phyloP scores from a whole-genome alignment of 2,797 vertebrate species.

The Distichodus sexfasciatus region DNA sequence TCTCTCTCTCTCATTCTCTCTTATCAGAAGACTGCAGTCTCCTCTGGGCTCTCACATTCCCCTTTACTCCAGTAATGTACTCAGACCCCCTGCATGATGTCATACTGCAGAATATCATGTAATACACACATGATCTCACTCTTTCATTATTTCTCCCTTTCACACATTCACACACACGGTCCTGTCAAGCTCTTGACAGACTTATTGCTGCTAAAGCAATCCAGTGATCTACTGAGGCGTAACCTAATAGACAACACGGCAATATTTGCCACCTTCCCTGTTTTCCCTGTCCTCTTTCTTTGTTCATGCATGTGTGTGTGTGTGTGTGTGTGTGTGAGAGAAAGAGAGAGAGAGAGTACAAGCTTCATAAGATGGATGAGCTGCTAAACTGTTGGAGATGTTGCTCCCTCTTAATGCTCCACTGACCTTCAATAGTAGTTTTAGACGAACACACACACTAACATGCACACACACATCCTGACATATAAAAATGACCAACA shows the following conservation, averaged over 20 bases:
- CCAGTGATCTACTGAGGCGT: not conserved
- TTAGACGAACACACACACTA: constrained; percentile 22
- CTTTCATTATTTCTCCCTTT: too few relatives aligned
- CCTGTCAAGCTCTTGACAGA: not conserved
- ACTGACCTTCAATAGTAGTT: not conserved
- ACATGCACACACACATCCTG: not conserved
- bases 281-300: not conserved
- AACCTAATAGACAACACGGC: not conserved
- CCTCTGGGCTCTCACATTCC: not conserved
- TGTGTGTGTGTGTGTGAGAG: not conserved
- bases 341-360: too few relatives aligned
- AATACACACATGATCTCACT: constrained; percentile 9
- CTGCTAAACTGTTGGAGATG: too few relatives aligned
- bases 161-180: constrained; percentile 1
- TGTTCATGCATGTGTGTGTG: not conserved
- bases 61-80: not conserved
- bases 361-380: too few relatives aligned
- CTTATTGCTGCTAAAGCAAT: not conserved
- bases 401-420: too few relatives aligned
- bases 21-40: not conserved
- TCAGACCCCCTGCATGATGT: constrained; percentile 38
- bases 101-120: constrained; percentile 44
- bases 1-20: not conserved
- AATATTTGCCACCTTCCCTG: too few relatives aligned
- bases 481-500: not conserved